Percentiles rank a stretch among this genome's conserved stretches.
phyloP scores from a whole-genome alignment of 1,140 invertebrate species.

The Pantala flavescens region DNA sequence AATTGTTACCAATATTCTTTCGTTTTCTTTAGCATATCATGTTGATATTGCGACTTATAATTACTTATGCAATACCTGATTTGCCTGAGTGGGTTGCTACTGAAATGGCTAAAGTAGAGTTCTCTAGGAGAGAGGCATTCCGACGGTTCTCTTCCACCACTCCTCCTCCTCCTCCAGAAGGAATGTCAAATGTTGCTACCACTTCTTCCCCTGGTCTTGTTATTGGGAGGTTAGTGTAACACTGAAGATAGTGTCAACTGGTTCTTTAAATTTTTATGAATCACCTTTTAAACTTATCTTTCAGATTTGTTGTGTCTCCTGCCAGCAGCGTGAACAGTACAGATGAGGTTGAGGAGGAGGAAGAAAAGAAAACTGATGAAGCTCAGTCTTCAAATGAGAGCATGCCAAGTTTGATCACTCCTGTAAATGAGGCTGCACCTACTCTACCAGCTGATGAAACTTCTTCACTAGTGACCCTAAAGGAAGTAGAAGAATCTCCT shows the following conservation, averaged over 20 bases:
- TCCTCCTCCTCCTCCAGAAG: constrained; percentile 35
- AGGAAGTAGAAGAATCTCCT: background rate
- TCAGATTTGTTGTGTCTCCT: constrained; percentile 17
- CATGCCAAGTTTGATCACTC: background rate
- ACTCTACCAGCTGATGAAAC: background rate
- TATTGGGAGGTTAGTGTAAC: constrained; percentile 27
- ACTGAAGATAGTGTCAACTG: background rate
- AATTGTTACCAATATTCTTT: constrained; percentile 15
- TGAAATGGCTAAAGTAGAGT: constrained; percentile 77
- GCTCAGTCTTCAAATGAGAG: constrained; percentile 1
- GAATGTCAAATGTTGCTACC: constrained; percentile 20
- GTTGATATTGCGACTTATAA: constrained; percentile 64
- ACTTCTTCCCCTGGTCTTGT: constrained; percentile 31
- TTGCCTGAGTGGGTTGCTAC: constrained; percentile 83
- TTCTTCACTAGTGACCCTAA: background rate
- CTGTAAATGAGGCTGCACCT: background rate
- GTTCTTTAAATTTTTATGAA: background rate
- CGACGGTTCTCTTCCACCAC: constrained; percentile 36
- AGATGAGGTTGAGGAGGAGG: constrained; percentile 13
- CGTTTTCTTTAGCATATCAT: constrained; percentile 74
- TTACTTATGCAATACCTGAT: constrained; percentile 81
- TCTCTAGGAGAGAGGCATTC: constrained; percentile 59
- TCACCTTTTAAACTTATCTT: background rate
- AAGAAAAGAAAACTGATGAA: background rate
- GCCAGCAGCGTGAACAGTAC: constrained; percentile 11